phyloP scores from a whole-genome alignment of 2,113 vertebrate genomes.

The Coryphaenoides rupestris region DNA sequence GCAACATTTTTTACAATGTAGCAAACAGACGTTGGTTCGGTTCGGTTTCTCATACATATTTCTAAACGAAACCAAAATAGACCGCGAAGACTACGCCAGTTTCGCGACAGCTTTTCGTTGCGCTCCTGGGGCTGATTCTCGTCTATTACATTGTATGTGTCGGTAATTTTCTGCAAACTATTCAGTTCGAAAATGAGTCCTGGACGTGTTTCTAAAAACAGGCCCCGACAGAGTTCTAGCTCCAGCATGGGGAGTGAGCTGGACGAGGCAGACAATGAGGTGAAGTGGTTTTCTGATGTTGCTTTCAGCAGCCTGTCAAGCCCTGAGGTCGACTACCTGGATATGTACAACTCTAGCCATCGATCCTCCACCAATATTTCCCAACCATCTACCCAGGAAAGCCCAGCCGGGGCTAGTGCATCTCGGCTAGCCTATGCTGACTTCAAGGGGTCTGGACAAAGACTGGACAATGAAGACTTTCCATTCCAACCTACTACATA shows the following conservation, averaged over 20 bases:
- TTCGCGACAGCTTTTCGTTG: too few relatives aligned
- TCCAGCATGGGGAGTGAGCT: constrained; percentile 80
- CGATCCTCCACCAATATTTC: constrained; percentile 75
- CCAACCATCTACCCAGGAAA: constrained; percentile 78
- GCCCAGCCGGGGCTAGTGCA: constrained; percentile 62
- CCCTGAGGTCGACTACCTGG: constrained; percentile 69
- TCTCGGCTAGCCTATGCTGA: constrained; percentile 78
- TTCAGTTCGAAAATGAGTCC: too few relatives aligned
- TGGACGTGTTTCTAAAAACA: constrained; percentile 46
- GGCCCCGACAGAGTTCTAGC: constrained; percentile 65
- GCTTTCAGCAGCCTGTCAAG: constrained; percentile 77
- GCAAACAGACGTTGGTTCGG: too few relatives aligned
- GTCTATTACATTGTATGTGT: too few relatives aligned
- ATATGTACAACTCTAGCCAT: constrained; percentile 84
- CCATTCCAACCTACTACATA: constrained; percentile 44
- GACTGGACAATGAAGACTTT: constrained; percentile 63
- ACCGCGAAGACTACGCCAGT: too few relatives aligned
- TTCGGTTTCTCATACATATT: too few relatives aligned
- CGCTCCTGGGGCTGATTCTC: too few relatives aligned
- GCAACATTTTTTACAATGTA: too few relatives aligned
- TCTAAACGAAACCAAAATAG: too few relatives aligned
- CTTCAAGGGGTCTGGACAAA: constrained; percentile 54
- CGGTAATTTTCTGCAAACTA: too few relatives aligned
- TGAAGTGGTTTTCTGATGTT: constrained; percentile 77
- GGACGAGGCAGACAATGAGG: constrained; percentile 82